These are phyloP conservation scores for Drosophila seclusa DNA, from an alignment of 2,888 invertebrate species.

Conservation along the genomic window DNA sequence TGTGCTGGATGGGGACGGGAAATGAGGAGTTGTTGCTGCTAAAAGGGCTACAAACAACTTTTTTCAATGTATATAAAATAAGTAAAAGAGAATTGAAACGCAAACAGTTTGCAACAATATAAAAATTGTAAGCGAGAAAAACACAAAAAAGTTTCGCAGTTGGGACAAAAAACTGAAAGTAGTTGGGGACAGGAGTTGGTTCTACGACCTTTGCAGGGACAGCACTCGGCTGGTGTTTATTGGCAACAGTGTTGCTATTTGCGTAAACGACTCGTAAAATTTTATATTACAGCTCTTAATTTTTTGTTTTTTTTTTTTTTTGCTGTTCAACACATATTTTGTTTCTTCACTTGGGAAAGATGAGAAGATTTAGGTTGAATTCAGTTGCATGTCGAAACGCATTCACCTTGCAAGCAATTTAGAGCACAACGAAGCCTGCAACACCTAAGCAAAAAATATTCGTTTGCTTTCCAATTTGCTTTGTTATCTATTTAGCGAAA, in stretches of 20 bases:
- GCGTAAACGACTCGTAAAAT: conserved; percentile 80
- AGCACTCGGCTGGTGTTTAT: conserved; percentile 55
- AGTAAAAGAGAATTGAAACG: conserved; percentile 77
- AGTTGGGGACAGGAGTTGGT: not conserved
- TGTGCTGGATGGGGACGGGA: not conserved
- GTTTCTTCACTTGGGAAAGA: not conserved
- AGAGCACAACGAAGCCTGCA: not conserved
- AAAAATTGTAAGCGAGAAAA: conserved; percentile 67
- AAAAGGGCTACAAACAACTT: conserved; percentile 51
- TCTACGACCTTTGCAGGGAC: conserved; percentile 49
- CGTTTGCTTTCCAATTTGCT: conserved; percentile 49
- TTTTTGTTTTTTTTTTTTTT: conserved; percentile 17
- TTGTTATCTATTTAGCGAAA: conserved; percentile 47
- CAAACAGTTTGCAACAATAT: conserved; percentile 78
- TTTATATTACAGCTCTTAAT: conserved; percentile 66
- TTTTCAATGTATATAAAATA: conserved; percentile 58
- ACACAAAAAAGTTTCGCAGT: conserved; percentile 21
- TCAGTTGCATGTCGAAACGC: conserved; percentile 50
- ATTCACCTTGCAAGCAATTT: conserved; percentile 23
- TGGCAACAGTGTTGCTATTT: conserved; percentile 80
- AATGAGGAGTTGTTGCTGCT: conserved; percentile 7
- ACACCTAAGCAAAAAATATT: conserved; percentile 5
- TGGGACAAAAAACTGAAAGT: conserved; percentile 12
- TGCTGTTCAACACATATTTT: conserved; percentile 33
- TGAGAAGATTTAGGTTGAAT: conserved; percentile 24